Percentiles rank a stretch among this genome's conserved stretches.
Evolutionary conservation across 1,140 invertebrate genomes (phyloP).

Genomic region (Tetramorium simillimum): DNA sequence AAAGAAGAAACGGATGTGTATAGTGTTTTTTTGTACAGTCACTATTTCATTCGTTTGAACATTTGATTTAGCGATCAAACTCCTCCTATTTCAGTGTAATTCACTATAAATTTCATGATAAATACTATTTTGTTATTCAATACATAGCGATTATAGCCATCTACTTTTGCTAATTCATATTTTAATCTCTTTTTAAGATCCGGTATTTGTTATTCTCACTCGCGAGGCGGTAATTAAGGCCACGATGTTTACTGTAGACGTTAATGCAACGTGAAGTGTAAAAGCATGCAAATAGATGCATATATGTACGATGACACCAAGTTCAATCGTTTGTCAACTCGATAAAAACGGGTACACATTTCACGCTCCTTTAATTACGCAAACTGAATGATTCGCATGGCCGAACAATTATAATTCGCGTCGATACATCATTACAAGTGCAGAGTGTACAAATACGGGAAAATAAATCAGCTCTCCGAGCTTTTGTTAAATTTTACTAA

Average conservation of each 20-base stretch:
- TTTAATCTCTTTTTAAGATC: conserved; percentile 18
- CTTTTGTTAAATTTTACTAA: background rate
- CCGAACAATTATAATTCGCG: background rate
- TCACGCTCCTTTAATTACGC: conserved; percentile 15
- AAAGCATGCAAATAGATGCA: conserved; percentile 2
- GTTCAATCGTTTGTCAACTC: conserved; percentile 32
- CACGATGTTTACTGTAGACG: conserved; percentile 12
- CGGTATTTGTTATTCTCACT: conserved; percentile 10
- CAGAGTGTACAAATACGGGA: background rate
- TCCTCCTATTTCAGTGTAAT: background rate
- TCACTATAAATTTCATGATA: background rate
- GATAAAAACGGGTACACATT: background rate
- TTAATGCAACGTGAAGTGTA: conserved; percentile 1
- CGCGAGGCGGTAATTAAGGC: conserved; percentile 43
- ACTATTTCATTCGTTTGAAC: background rate
- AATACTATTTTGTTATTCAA: background rate
- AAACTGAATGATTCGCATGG: background rate
- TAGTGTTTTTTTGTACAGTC: background rate
- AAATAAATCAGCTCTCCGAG: conserved; percentile 21
- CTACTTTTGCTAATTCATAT: background rate
- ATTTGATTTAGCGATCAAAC: background rate
- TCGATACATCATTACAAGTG: background rate
- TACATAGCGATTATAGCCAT: background rate
- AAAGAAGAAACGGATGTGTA: background rate
- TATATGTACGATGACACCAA: conserved; percentile 2